Conservation (phyloP, 2,797 vertebrate species). For the Sebastes taczanowskii region DNA sequence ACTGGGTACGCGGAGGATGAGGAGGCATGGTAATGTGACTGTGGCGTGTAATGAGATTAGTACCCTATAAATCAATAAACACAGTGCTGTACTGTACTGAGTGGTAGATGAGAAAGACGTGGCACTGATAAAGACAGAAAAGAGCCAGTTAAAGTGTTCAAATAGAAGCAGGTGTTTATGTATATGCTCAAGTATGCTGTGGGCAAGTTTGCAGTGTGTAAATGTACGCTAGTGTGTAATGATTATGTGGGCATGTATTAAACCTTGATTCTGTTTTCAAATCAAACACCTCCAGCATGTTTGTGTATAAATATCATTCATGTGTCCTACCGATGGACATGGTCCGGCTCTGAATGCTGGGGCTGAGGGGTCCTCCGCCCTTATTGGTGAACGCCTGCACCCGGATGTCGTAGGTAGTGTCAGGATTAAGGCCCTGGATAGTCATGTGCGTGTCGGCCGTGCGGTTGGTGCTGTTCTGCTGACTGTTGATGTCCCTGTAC, state of each 20-base stretch:
- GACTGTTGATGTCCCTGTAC: conserved; percentile 97
- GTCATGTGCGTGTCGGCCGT: conserved; percentile 86
- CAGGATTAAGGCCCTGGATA: conserved; percentile 89
- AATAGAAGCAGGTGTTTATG: not conserved
- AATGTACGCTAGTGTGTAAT: not conserved
- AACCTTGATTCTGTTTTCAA: conserved; percentile 31
- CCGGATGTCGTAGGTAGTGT: conserved; percentile 96
- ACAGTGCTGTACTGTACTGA: conserved; percentile 46
- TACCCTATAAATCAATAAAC: conserved; percentile 77
- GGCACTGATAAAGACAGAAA: conserved; percentile 17
- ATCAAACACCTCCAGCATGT: conserved; percentile 34
- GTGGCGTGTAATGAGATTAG: conserved; percentile 76
- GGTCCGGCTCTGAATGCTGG: conserved; percentile 98
- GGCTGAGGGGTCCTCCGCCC: conserved; percentile 93
- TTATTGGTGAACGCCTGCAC: conserved; percentile 92
- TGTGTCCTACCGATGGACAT: conserved; percentile 90
- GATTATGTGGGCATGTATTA: not conserved
- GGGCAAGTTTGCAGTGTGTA: not conserved
- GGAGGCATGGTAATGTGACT: conserved; percentile 62
- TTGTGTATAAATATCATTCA: conserved; percentile 21
- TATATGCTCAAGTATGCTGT: not conserved
- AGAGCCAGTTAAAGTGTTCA: not conserved
- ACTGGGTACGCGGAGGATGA: conserved; percentile 42
- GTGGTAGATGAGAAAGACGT: conserved; percentile 34
- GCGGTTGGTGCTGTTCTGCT: conserved; percentile 89